Base-by-base conservation (phyloP, 2,113 vertebrate genomes). In the Barnardius zonarius region DNA sequence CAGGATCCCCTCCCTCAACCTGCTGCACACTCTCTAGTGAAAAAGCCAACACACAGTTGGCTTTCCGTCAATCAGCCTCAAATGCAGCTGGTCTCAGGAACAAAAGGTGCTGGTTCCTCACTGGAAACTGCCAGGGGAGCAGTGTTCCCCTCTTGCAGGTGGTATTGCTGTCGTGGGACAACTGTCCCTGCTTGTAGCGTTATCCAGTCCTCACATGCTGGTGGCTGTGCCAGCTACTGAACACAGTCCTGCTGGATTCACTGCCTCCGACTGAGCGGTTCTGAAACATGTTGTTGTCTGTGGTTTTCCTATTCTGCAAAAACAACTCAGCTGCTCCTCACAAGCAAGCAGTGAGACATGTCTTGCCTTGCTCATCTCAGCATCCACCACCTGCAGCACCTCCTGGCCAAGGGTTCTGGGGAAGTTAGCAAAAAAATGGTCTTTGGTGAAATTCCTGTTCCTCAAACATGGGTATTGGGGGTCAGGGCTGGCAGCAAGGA, bases 111-210 rank as follows among this genome's bases (percentile, higher is more conserved):
- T 35, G 43, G 37, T 18, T 88, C 5, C 23, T 72, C 23, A 11
- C 5, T 17, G 12, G 15, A 44, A 37, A 23, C 63, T 77, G 70
- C 35, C 41, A 18, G 27, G 63, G 33, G n/a, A 0, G 5, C 9
- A 5, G 27, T 9, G 63, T 44, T 27, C 39, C 35, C 30, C n/a
- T 28, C 0, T 33, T 6, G 37, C n/a, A 67, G 72, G 9, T 1
- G 0, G 17, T 6, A 66, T 31, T 16, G 9, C 33, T 2, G 12
- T 51, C 3, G 1, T 19, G 52, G n/a, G 48, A 5, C 0, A 0
- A 16, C 39, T 46, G 28, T 64, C 62, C 14, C 3, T 39, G 24
- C 76, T 51, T 1, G 0, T 0, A 0, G 51, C 25, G 31, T 9
- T 24, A 28, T 1, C 43, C 7, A 1, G 16, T 11, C 69, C 35